These are phyloP conservation scores for Myotis vivesi DNA, from an alignment of 2,797 vertebrate genomes.

Conservation along the genomic window DNA sequence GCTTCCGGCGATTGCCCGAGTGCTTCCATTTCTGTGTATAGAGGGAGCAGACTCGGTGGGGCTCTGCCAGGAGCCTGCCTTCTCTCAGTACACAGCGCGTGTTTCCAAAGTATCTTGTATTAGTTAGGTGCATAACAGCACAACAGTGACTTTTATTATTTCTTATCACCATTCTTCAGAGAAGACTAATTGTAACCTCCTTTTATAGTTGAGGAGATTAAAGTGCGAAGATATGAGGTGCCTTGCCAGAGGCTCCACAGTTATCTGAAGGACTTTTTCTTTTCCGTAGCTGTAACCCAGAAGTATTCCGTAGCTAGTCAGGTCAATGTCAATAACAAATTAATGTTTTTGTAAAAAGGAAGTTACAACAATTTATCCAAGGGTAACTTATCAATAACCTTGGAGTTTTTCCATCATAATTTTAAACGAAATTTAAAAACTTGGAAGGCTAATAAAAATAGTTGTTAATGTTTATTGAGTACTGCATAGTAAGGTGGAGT, in stretches of 20 bases:
- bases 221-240: background rate
- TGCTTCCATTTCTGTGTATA: background rate
- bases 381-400: background rate
- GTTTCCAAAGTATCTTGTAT: background rate
- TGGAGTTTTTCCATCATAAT: background rate
- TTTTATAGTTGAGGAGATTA: background rate
- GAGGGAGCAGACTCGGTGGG: background rate
- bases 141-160: background rate
- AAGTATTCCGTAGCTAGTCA: background rate
- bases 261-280: background rate
- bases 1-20: background rate
- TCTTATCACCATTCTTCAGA: background rate
- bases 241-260: background rate
- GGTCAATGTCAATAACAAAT: background rate
- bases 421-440: conserved; percentile 6
- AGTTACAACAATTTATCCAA: background rate
- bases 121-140: background rate
- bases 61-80: background rate
- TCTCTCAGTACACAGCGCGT: background rate
- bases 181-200: background rate
- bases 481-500: background rate
- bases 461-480: background rate
- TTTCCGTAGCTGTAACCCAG: background rate
- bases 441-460: background rate
- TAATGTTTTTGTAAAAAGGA: background rate